These are phyloP conservation scores for Diplodus sargus DNA, from an alignment of 2,797 vertebrate genomes.

Conservation along the genomic window DNA sequence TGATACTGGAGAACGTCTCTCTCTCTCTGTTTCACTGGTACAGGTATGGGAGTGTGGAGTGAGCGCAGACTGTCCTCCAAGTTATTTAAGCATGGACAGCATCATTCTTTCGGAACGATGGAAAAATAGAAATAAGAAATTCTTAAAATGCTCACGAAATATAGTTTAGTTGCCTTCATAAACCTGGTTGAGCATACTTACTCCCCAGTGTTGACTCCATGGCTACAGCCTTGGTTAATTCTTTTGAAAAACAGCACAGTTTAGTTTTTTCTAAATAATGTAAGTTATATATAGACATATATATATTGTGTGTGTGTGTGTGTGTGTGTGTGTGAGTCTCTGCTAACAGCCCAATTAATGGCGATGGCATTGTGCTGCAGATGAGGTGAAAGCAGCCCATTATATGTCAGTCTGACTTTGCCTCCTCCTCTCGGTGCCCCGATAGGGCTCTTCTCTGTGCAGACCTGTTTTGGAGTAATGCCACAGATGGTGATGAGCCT, in stretches of 20 bases:
- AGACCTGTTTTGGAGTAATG: slow-evolving; percentile 81
- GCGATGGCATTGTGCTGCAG: slow-evolving; percentile 67
- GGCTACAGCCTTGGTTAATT: not conserved
- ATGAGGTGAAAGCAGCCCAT: slow-evolving; percentile 75
- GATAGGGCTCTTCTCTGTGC: slow-evolving; percentile 63
- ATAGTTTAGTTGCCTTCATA: no score
- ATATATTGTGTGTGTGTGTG: not conserved
- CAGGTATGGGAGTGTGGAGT: no score
- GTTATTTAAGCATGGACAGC: no score
- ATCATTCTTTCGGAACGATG: no score
- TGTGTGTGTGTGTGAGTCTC: slow-evolving; percentile 33
- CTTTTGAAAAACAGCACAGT: not conserved
- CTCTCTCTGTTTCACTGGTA: no score
- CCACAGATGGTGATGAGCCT: slow-evolving; percentile 85
- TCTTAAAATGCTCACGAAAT: no score
- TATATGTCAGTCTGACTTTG: slow-evolving; percentile 68
- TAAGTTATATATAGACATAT: not conserved
- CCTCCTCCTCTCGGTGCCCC: slow-evolving; percentile 56
- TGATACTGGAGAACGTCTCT: no score
- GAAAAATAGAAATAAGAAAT: no score
- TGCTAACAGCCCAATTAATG: slow-evolving; percentile 75
- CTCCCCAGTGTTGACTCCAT: no score
- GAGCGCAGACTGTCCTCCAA: no score
- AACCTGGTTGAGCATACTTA: no score
- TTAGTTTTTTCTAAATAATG: not conserved